Evolutionary conservation across 2,888 invertebrate species (phyloP).

Genomic region (Reticulitermes lucifugus): DNA sequence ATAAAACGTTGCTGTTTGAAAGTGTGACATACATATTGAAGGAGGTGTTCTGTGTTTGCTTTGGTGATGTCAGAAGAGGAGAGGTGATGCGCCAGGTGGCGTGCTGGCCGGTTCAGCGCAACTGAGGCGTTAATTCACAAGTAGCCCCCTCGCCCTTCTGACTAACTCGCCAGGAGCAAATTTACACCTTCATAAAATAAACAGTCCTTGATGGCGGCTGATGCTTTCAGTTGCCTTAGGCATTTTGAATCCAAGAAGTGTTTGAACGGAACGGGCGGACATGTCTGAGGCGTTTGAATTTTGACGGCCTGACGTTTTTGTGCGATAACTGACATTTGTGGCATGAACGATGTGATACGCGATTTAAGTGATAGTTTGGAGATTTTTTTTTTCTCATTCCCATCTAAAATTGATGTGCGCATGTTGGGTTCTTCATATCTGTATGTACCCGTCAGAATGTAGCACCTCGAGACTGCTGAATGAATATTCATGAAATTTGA

Average conservation of each 20-base stretch:
- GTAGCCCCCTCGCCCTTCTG: neutral
- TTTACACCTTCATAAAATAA: neutral
- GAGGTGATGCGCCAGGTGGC: neutral
- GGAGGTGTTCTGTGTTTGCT: neutral
- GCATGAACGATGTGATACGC: too few relatives aligned
- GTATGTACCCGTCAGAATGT: too few relatives aligned
- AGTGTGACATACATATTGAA: conserved; percentile 1
- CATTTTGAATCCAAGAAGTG: neutral
- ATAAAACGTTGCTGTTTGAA: neutral
- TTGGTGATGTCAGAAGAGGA: neutral
- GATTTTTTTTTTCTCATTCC: too few relatives aligned
- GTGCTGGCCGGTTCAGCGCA: neutral
- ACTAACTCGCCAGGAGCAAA: neutral
- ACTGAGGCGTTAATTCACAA: conserved; percentile 9
- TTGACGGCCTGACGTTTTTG: too few relatives aligned
- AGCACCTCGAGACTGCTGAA: too few relatives aligned
- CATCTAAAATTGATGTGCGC: too few relatives aligned
- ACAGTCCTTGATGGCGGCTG: neutral
- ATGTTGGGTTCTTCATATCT: too few relatives aligned
- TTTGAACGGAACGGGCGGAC: neutral
- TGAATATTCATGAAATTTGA: too few relatives aligned
- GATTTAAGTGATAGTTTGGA: too few relatives aligned
- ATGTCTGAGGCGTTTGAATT: neutral
- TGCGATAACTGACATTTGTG: too few relatives aligned
- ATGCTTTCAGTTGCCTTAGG: neutral